Evolutionary conservation across 2,797 vertebrate species (phyloP).

Genomic region (Erpetoichthys calabaricus): DNA sequence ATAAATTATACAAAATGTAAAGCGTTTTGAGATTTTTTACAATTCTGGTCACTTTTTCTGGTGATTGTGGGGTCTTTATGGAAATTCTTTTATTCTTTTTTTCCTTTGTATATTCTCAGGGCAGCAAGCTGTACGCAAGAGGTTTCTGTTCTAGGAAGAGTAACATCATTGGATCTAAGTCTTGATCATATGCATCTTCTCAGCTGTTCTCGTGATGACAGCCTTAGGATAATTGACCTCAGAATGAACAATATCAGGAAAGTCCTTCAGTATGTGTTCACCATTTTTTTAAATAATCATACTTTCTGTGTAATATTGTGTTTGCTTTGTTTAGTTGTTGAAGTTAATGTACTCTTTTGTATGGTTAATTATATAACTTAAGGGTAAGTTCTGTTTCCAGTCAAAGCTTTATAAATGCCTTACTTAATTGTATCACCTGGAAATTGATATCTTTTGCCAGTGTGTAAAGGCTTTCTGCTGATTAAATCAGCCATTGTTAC

Average conservation of each 20-base stretch:
- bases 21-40: no score
- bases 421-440: no score
- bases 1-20: no score
- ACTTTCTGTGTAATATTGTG: background rate
- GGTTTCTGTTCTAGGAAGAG: slow-evolving; percentile 56
- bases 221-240: slow-evolving; percentile 67
- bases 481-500: no score
- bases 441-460: no score
- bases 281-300: background rate
- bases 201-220: slow-evolving; percentile 70
- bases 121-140: slow-evolving; percentile 48
- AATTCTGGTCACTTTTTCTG: no score
- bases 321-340: background rate
- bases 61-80: no score
- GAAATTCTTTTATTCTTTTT: no score
- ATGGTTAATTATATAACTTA: no score
- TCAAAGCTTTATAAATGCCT: no score
- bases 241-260: slow-evolving; percentile 47
- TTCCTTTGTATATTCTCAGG: slow-evolving; percentile 26
- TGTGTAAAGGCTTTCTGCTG: no score
- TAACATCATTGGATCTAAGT: slow-evolving; percentile 68
- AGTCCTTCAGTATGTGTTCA: slow-evolving; percentile 34
- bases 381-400: no score
- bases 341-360: background rate
- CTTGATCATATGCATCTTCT: slow-evolving; percentile 60